Evolutionary conservation across 1,140 invertebrate genomes (phyloP), one percentile per base, ranked within the genome.

Genomic region (Drosophila ficusphila): DNA sequence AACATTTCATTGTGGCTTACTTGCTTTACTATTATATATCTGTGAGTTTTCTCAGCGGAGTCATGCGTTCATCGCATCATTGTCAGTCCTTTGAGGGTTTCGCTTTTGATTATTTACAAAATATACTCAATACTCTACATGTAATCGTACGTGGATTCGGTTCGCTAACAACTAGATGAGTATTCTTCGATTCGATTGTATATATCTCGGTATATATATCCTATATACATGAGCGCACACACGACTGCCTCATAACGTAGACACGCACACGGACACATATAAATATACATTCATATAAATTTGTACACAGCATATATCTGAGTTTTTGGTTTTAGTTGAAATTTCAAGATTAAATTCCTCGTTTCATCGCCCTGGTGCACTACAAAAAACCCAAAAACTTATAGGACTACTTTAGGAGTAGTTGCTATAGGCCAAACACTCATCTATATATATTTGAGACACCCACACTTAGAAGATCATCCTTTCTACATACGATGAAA

Each of bases 251-350:
- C 36, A 38, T 60, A 48, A 70, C 36, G 23, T 61, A 60, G 58
- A 62, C 58, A 61, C 44, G 18, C 42, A 54, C 53, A 54, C 29
- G 41, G 44, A 54, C 27, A 67, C 36, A 29, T 42, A 46, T 60
- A 61, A 72, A 77, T 71, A 82, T 71, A 74, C 71, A 82, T 54
- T 72, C 61, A 76, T 85, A 79, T 79, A 76, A 62, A 85, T 85
- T 85, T 85, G 81, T 85, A 85, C 79, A 83, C 58, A 85, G 72
- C 67, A 76, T 76, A 88, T 68, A 56, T 78, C 53, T 68, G 71
- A 86, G 69, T 79, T 31, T 56, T 51, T 52, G 33, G 46, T 42
- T 49, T 49, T 73, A 69, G 49, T 77, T 82, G 11, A 68, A 76
- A 60, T 69, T 81, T 81, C 38, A 46, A 53, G 25, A 67, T 67